Evolutionary conservation across 1,140 invertebrate genomes (phyloP).

Genomic region (Micrasema minimum): DNA sequence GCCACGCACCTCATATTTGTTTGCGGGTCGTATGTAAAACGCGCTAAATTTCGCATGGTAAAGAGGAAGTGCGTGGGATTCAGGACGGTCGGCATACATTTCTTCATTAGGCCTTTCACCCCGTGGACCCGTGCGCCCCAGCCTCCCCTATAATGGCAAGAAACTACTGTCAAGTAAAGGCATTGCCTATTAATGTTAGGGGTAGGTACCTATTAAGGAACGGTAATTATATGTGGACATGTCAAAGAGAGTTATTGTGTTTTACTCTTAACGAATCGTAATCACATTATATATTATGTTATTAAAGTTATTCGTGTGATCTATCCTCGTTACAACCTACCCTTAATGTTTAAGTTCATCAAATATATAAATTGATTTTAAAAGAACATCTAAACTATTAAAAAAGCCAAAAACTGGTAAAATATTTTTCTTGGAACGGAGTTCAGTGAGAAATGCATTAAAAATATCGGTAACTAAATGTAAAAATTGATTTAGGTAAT

Average conservation of each 20-base stretch:
- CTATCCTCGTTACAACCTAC: too few species aligned
- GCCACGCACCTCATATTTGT: neutral
- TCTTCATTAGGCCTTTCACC: constrained; percentile 47
- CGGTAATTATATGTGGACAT: constrained; percentile 25
- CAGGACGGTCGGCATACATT: constrained; percentile 37
- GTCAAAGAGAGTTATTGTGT: neutral
- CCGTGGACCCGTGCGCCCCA: constrained; percentile 27
- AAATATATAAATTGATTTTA: too few species aligned
- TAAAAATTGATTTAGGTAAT: too few species aligned
- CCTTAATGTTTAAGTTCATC: too few species aligned
- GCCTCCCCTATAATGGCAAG: constrained; percentile 15
- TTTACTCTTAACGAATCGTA: constrained; percentile 15
- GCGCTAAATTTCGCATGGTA: constrained; percentile 36
- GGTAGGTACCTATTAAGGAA: constrained; percentile 33
- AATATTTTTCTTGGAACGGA: too few species aligned
- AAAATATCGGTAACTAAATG: too few species aligned
- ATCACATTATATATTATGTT: neutral
- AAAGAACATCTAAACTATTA: too few species aligned
- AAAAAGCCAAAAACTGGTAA: too few species aligned
- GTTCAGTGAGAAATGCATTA: too few species aligned
- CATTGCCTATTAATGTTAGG: constrained; percentile 1
- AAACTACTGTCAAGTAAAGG: constrained; percentile 8
- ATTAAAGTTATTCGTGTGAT: too few species aligned
- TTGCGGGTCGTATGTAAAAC: constrained; percentile 39
- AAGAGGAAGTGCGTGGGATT: constrained; percentile 22